A percentile compares a stretch with the other conserved stretches of the same genome.
phyloP scores from a whole-genome alignment of 2,113 vertebrate genomes.

The Empidonax alnorum region DNA sequence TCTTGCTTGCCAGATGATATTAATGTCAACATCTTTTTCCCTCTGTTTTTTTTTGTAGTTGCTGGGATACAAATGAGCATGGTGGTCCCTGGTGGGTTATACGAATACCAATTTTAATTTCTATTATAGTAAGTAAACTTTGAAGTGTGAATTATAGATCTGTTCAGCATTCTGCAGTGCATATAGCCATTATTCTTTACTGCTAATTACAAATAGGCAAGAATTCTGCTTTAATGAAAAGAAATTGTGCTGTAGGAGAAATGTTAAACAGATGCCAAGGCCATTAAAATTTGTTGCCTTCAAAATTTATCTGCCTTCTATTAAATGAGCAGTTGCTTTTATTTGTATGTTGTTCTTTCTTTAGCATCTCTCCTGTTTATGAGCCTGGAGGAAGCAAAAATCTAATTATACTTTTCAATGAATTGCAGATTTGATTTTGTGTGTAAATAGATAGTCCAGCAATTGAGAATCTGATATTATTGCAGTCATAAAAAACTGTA shows the following conservation, averaged over 20 bases:
- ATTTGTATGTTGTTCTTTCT: constrained; percentile 36
- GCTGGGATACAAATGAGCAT: constrained; percentile 83
- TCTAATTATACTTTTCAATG: neutral
- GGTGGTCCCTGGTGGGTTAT: constrained; percentile 82
- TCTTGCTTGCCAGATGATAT: neutral
- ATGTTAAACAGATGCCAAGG: constrained; percentile 19
- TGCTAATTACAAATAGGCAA: neutral
- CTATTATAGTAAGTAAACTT: constrained; percentile 80
- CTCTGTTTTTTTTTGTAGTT: constrained; percentile 57
- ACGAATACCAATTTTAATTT: constrained; percentile 78
- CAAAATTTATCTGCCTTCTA: neutral
- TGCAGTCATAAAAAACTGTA: neutral
- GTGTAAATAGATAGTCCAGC: neutral
- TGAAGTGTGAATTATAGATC: neutral
- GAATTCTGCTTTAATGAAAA: neutral
- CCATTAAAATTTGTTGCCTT: constrained; percentile 29
- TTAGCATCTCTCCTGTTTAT: neutral
- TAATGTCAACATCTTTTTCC: neutral
- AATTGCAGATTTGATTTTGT: neutral
- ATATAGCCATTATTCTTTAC: neutral
- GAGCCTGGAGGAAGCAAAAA: neutral
- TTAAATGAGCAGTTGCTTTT: constrained; percentile 41
- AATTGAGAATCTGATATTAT: neutral
- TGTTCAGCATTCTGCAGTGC: neutral
- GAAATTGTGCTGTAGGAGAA: neutral